Conservation (phyloP, 2,113 vertebrate species). For the Colinus virginianus region DNA sequence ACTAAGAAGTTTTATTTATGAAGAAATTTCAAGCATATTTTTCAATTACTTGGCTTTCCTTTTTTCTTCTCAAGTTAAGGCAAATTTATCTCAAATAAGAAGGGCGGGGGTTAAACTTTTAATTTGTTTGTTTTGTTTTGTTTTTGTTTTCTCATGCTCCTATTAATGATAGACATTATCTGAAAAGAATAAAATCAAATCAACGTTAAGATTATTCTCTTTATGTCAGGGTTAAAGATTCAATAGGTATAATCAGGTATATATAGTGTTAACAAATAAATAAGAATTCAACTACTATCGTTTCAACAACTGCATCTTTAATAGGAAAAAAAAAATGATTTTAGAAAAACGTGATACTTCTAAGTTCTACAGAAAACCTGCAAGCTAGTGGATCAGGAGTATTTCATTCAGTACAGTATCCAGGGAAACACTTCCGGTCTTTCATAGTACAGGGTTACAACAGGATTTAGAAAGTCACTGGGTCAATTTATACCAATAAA, state of each 20-base stretch:
- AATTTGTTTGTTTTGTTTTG: too few species aligned
- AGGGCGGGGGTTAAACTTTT: neutral
- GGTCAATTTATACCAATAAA: neutral
- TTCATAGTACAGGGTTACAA: neutral
- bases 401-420: neutral
- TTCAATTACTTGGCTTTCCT: neutral
- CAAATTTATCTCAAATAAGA: neutral
- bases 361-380: neutral
- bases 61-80: neutral
- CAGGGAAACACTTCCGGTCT: neutral
- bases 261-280: neutral
- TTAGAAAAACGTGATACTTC: constrained; percentile 54
- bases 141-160: neutral
- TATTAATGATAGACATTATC: neutral
- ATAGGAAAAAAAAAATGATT: neutral
- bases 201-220: neutral
- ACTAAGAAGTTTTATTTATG: neutral
- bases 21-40: neutral
- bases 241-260: neutral
- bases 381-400: constrained; percentile 5
- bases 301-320: constrained; percentile 11
- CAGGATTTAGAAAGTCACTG: neutral
- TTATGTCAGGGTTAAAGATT: neutral
- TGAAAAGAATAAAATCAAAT: neutral
- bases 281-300: neutral